Evolutionary conservation across 2,888 invertebrate species (phyloP), one percentile per base, ranked within the genome.

Genomic region (Folsomia manolachei): DNA sequence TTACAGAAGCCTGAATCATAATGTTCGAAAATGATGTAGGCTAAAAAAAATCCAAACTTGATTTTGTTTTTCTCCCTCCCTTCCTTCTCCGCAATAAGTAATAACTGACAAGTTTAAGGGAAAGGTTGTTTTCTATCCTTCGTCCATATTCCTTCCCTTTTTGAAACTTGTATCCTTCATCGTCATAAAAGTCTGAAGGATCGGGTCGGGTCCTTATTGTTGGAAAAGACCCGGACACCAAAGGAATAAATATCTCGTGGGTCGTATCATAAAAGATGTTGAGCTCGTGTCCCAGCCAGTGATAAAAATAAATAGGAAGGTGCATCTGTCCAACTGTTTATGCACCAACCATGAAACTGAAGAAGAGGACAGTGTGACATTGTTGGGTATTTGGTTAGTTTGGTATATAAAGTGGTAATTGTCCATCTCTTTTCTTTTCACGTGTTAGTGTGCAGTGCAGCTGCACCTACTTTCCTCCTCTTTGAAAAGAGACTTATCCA

Each of bases 351-450:
- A n/a, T 56, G n/a, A 56, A 56, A 9, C 4, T 39, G 39, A 9
- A 14, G 39, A 39, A 4, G 39, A 39, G 39, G 7, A 39, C 4
- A 39, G 39, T 39, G 56, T n/a, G 56, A 56, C 56, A 56, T 19
- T 56, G n/a, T 56, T 56, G 56, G 18, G 19, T 56, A 19, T 11
- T 7, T 21, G 18, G 56, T 18, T 56, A 19, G 56, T 18, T 19
- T 56, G 7, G 51, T 51, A 9, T 51, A 18, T 9, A 11, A 4
- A 19, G 18, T 7, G 56, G 56, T 56, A 56, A 56, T 56, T 56
- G 56, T 56, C 56, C 56, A 56, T 56, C 56, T 56, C 56, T 14
- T 56, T 56, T 56, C 21, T 56, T 56, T 56, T 56, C 56, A n/a
- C n/a, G n/a, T n/a, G n/a, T n/a, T n/a, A n/a, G n/a, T 56, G 7